These are phyloP conservation scores for Pygoscelis adeliae DNA, from an alignment of 2,113 vertebrate genomes.

Conservation along the genomic window DNA sequence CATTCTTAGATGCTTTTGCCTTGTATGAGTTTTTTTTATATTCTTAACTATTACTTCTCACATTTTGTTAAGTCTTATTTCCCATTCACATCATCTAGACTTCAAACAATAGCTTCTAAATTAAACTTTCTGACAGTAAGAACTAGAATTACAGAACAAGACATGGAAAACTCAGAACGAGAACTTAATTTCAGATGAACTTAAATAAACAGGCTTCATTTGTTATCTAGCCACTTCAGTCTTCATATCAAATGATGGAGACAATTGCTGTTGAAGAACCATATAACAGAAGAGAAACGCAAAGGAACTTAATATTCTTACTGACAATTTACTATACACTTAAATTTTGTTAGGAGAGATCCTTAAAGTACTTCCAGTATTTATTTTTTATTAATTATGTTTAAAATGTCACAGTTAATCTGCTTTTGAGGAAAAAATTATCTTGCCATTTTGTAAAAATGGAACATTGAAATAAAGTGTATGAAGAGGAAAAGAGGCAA, in stretches of 20 bases:
- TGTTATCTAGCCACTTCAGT: background rate
- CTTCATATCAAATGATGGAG: background rate
- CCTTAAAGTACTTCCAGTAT: background rate
- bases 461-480: background rate
- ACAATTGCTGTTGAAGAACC: background rate
- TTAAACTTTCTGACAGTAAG: background rate
- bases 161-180: background rate
- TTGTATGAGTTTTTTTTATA: background rate
- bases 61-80: background rate
- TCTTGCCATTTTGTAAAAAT: background rate
- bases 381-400: background rate
- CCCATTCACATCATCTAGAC: background rate
- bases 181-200: background rate
- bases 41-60: background rate
- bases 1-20: background rate
- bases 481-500: background rate
- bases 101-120: background rate
- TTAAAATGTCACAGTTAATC: background rate
- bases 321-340: background rate
- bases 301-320: background rate
- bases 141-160: background rate
- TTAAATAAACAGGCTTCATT: background rate
- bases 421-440: background rate
- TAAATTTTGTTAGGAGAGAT: background rate
- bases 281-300: background rate